phyloP scores from a whole-genome alignment of 2,113 vertebrate species.

The Gambusia holbrooki region DNA sequence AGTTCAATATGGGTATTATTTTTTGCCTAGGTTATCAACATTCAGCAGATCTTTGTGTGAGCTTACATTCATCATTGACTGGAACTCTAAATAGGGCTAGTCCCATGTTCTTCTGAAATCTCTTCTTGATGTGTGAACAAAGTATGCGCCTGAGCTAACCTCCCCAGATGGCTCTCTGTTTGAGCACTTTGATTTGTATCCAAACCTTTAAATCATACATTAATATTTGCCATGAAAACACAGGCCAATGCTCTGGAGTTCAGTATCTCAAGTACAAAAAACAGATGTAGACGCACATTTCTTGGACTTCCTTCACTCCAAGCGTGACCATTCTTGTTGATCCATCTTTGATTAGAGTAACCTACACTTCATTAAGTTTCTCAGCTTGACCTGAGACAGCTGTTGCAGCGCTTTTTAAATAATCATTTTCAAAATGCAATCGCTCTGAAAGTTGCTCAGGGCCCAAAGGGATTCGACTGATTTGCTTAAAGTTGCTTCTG shows the following conservation, averaged over 20 bases:
- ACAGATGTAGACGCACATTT: not conserved
- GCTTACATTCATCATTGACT: not conserved
- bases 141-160: slow-evolving; percentile 1
- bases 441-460: not conserved
- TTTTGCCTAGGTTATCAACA: not conserved
- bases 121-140: not conserved
- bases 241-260: not conserved
- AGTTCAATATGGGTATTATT: slow-evolving; percentile 18
- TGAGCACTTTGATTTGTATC: slow-evolving; percentile 20
- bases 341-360: not conserved
- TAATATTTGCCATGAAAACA: slow-evolving; percentile 19
- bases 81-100: not conserved
- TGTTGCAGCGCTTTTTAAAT: not conserved
- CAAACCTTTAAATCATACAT: slow-evolving; percentile 33
- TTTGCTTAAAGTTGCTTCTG: not conserved
- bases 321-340: not conserved
- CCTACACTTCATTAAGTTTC: not conserved
- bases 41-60: not conserved
- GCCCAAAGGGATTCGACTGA: no score
- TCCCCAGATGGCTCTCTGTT: slow-evolving; percentile 26
- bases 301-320: not conserved
- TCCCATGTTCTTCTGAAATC: not conserved
- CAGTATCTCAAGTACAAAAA: not conserved
- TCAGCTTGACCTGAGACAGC: not conserved
- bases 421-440: not conserved